These are phyloP conservation scores for Chrysina gloriosa DNA, from an alignment of 2,888 invertebrate genomes.

Conservation along the genomic window DNA sequence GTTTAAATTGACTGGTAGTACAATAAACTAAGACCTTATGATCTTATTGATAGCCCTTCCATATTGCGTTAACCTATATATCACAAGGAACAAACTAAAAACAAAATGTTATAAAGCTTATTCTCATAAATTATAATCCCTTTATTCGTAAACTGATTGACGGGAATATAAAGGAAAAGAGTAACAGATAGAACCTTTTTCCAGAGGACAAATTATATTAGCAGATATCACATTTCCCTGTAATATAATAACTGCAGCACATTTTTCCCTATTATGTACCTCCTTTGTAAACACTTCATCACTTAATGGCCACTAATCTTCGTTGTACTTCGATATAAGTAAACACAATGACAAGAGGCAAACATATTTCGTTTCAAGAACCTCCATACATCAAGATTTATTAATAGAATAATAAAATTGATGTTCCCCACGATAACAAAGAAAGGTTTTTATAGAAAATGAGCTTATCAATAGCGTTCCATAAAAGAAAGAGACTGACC, in stretches of 20 bases:
- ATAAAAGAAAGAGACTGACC: background rate
- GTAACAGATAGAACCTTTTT: slow-evolving; percentile 1
- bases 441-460: slow-evolving; percentile 5
- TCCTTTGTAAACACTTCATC: slow-evolving; percentile 41
- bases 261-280: slow-evolving; percentile 35
- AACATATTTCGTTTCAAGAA: slow-evolving; percentile 34
- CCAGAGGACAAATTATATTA: slow-evolving; percentile 17
- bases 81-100: background rate
- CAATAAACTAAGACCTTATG: too few relatives aligned
- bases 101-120: too few relatives aligned
- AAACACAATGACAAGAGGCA: slow-evolving; percentile 19
- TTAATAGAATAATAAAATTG: slow-evolving; percentile 36
- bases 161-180: background rate
- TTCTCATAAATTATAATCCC: too few relatives aligned
- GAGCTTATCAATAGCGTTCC: slow-evolving; percentile 13
- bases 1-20: too few relatives aligned
- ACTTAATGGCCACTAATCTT: slow-evolving; percentile 38
- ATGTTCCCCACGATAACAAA: slow-evolving; percentile 11
- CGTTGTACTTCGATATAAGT: slow-evolving; percentile 11
- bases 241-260: slow-evolving; percentile 25
- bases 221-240: slow-evolving; percentile 23
- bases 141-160: too few relatives aligned
- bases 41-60: too few relatives aligned
- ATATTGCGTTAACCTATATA: too few relatives aligned
- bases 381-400: slow-evolving; percentile 34